Base-by-base conservation (phyloP, 2,797 vertebrate species). In the Erpetoichthys calabaricus region DNA sequence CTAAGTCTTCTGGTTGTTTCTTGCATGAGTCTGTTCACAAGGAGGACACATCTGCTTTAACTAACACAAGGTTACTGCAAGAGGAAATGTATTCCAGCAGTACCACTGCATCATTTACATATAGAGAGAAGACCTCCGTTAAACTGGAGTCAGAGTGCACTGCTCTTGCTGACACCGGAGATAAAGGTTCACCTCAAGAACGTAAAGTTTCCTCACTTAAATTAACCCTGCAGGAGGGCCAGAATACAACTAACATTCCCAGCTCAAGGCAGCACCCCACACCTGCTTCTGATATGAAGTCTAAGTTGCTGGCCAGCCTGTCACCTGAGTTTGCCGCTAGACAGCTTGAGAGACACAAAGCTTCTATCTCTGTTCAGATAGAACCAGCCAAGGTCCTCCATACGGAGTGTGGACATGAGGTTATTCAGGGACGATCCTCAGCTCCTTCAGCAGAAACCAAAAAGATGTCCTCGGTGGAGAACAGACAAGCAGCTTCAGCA, bases 201-300 rank as follows among this genome's bases (percentile, higher is more conserved):
- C 86, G 87, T 62, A 92, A 83, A 71, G 74, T 93, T 60, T 91
- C 91, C 4, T 85, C 91, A 47, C 67, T 91, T 65, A 91, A 86
- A 77, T 76, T 96, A 73, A 89, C 86, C 63, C 84, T 73, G 3
- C 67, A 83, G 70, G 85, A 75, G 53, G 79, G 81, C 51, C 66
- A 63, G 55, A 64, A 42, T 0, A 67, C 56, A 50, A 66, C 73
- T n/a, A 53, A 75, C 67, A 79, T 69, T 7, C 78, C 75, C 63
- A 70, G 61, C 64, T 69, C 80, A 62, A 53, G 73, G 56, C 70
- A 65, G 53, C 65, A 73, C 8, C 59, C 71, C 59, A 45, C 66
- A 57, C 55, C 71, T 65, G 52, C 62, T 47, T 49, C 57, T 65
- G 70, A 69, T 53, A 57, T 69, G 55, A 54, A 61, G 62, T 59